Base-by-base conservation (phyloP, 2,113 vertebrate genomes). In the Egretta garzetta region DNA sequence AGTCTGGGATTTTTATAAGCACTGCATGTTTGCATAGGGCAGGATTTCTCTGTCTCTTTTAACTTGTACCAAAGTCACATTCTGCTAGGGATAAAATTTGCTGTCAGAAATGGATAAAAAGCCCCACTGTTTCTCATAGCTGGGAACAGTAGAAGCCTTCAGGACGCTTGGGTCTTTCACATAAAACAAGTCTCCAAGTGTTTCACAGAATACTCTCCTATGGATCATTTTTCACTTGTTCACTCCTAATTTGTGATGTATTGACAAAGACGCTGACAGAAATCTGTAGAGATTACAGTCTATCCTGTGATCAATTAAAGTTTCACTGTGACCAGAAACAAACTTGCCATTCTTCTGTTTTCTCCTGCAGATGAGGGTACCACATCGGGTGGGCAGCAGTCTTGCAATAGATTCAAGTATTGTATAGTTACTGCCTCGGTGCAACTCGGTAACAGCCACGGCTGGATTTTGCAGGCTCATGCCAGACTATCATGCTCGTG, bases 311-410 rank as follows among this genome's bases (percentile, higher is more conserved):
- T 22, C 45, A 47, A 6, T 59, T 64, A 53, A 30, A 50, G 76
- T 89, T 70, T 56, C 43, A 24, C 37, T 14, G 17, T 43, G 12
- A 73, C 27, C 52, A 22, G 15, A 53, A 66, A 72, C 20, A 80
- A 63, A 23, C 28, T 43, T 80, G n/a, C 12, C 6, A 18, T 71
- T 79, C 81, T 81, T 41, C 62, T 62, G 9, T 75, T 88, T 52
- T 45, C 23, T 84, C 2, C 68, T 60, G 37, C 26, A 55, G n/a
- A 71, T 39, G 64, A 74, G n/a, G 18, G 23, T 64, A 24, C 14
- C 8, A 28, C 33, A 37, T 26, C 0, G 0, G 47, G 71, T 6
- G 28, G 60, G n/a, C 47, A 67, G 41, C 73, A 83, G 4, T n/a
- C n/a, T 45, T 56, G 37, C 16, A 14, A 7, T 8, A 80, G 3